Conservation (phyloP, 64 coral and sea anemone genomes). For the Dendronephthya gigantea region DNA sequence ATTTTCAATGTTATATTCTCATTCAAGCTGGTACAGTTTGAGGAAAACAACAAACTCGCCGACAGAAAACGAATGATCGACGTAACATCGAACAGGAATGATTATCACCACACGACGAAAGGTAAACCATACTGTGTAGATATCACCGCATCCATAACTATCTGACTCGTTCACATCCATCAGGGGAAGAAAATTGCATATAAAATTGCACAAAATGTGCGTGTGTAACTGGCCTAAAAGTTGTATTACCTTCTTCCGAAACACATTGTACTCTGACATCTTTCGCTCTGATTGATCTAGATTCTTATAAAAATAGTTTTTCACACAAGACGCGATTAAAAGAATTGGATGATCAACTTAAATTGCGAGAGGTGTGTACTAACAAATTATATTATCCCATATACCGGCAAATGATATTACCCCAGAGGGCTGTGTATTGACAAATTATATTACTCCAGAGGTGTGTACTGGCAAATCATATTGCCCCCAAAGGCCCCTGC, state of each 20-base stretch:
- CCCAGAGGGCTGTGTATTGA: too few species aligned
- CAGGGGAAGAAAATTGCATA: not conserved
- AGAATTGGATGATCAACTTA: constrained; percentile 66
- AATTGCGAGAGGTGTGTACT: constrained; percentile 54
- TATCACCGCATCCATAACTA: too few species aligned
- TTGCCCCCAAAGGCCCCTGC: too few species aligned
- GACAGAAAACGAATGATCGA: not conserved
- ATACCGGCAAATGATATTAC: too few species aligned
- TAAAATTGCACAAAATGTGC: too few species aligned
- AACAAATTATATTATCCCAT: too few species aligned
- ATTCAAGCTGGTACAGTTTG: constrained; percentile 46
- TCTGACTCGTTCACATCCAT: not conserved
- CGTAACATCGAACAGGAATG: not conserved
- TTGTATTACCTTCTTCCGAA: too few species aligned
- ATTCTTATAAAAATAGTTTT: not conserved
- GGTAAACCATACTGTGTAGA: not conserved
- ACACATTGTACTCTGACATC: not conserved
- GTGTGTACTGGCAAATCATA: too few species aligned
- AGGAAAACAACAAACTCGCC: constrained; percentile 71
- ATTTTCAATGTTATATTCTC: not conserved
- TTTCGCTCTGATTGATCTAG: not conserved
- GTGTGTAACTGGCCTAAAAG: too few species aligned
- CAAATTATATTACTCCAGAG: too few species aligned
- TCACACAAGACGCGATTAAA: constrained; percentile 21
- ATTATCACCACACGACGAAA: not conserved